Conservation (phyloP, 2,797 vertebrate genomes). For the Sebastes taczanowskii region DNA sequence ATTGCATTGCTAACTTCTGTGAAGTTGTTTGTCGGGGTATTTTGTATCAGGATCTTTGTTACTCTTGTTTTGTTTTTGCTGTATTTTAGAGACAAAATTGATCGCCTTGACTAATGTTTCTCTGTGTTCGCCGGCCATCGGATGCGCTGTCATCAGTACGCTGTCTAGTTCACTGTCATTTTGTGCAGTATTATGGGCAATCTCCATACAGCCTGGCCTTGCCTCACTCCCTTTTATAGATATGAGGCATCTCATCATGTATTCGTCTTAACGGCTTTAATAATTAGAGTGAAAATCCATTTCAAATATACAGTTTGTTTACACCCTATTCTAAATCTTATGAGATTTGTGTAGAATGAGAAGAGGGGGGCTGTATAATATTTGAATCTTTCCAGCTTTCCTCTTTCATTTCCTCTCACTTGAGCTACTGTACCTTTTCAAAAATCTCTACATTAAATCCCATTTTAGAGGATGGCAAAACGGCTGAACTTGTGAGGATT, state of each 20-base stretch:
- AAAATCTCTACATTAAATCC: conserved; percentile 4
- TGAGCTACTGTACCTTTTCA: conserved; percentile 9
- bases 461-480: conserved; percentile 28
- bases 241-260: conserved; percentile 10
- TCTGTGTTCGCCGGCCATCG: conserved; percentile 12
- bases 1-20: conserved; percentile 92
- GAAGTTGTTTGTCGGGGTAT: conserved; percentile 93
- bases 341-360: conserved; percentile 38
- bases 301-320: conserved; percentile 38
- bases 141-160: neutral
- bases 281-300: neutral
- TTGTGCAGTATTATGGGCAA: conserved; percentile 26
- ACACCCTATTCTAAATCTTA: conserved; percentile 39
- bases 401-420: conserved; percentile 14
- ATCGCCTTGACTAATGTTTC: conserved; percentile 74
- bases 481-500: neutral
- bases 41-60: conserved; percentile 91
- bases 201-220: conserved; percentile 30
- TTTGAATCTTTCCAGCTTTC: conserved; percentile 23
- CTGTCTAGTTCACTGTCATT: conserved; percentile 24
- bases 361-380: neutral
- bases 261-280: conserved; percentile 25
- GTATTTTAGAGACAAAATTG: conserved; percentile 34
- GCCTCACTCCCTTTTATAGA: conserved; percentile 45
- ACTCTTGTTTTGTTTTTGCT: conserved; percentile 57